A percentile compares a stretch with the other conserved stretches of the same genome.
Evolutionary conservation across 2,888 invertebrate species (phyloP).

Genomic region (Cheiracanthium punctorium): DNA sequence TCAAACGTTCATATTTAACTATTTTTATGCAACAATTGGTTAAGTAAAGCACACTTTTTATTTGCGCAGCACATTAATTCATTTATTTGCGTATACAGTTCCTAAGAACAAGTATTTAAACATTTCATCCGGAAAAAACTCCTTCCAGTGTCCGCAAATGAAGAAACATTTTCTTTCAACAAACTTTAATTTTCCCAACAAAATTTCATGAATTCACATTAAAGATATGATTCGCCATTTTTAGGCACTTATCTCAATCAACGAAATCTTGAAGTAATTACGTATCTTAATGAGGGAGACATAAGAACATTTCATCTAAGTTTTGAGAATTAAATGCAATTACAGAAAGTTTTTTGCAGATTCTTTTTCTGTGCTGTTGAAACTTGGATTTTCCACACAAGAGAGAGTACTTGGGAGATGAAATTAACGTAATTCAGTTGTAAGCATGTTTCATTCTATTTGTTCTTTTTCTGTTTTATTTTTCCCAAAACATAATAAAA

Average conservation of each 20-base stretch:
- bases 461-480: no score
- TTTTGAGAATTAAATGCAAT: conserved; percentile 7
- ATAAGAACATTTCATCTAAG: neutral
- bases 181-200: neutral
- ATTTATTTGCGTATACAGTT: no score
- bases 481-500: no score
- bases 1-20: no score
- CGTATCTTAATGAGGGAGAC: neutral
- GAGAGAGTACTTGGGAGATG: neutral
- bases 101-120: no score
- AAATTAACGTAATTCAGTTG: neutral
- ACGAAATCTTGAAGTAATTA: neutral
- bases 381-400: neutral
- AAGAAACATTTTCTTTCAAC: no score
- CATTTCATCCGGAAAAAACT: no score
- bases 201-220: neutral
- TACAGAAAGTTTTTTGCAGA: neutral
- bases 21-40: no score
- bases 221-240: neutral
- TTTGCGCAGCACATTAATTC: no score
- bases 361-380: neutral
- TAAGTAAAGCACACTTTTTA: no score
- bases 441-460: neutral
- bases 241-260: conserved; percentile 5
- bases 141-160: no score